Base-by-base conservation (phyloP, 1,140 invertebrate genomes). In the Drosophila funebris region DNA sequence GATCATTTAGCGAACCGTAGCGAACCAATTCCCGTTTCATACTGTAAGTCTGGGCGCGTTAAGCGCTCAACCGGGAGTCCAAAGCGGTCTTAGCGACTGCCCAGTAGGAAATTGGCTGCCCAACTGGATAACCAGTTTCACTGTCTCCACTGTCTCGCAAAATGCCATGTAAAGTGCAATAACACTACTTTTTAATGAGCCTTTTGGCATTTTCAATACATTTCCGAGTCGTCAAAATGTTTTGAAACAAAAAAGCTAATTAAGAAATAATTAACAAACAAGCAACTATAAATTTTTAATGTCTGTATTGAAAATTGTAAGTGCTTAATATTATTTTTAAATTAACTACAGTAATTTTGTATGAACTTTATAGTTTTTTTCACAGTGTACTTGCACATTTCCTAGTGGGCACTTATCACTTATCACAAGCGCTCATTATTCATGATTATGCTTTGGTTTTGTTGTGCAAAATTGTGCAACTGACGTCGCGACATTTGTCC, bases 381-480 rank as follows among this genome's bases (percentile, higher is more conserved):
- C 36, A 64, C 36, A 64, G 58, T 66, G 67, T 58, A 46, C 13
- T 14, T 57, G 44, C 43, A 67, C 63, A 87, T 87, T 84, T 76
- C 44, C 83, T 61, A 88, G 64, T 48, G 83, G 78, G 78, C 48
- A 70, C 61, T 88, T 83, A 78, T 88, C 83, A 87, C 83, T 87
- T 87, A 79, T 85, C 78, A 82, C 81, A 75, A 90, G 78, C 76
- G 76, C 89, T 90, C 89, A 90, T 90, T 90, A 90, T 90, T 90
- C 81, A 85, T 90, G 78, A 90, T 90, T 90, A 90, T 90, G 89
- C 84, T 89, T 90, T 85, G 82, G 75, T 63, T 87, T 87, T 85
- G n/a, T 75, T 84, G 85, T 88, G 89, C 89, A 77, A 90, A 90
- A 90, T 90, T 90, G 89, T 90, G 89, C 84, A 90, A 90, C 81